Evolutionary conservation across 2,113 vertebrate genomes (phyloP).

Genomic region (Hiodon alosoides): DNA sequence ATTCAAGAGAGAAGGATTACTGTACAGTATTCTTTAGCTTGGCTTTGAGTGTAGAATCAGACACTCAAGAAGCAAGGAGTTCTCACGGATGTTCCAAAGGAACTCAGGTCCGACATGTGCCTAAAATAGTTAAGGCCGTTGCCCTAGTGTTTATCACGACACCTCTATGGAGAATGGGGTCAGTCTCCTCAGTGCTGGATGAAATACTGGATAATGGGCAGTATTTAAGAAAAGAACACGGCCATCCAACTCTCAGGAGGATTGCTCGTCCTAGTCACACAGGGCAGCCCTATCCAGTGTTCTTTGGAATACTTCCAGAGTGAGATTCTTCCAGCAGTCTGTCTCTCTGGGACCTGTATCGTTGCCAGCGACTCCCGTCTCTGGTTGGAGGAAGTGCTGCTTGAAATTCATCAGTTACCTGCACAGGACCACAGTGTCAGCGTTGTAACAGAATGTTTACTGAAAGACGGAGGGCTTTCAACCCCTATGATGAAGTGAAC

Average conservation of each 20-base stretch:
- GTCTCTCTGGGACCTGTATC: neutral
- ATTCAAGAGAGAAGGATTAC: neutral
- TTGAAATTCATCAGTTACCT: neutral
- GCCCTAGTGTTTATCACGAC: constrained; percentile 20
- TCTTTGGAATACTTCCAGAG: too few relatives aligned
- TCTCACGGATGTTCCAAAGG: constrained; percentile 24
- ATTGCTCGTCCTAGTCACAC: too few relatives aligned
- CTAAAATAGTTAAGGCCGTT: constrained; percentile 49
- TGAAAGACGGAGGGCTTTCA: neutral
- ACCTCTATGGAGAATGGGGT: neutral
- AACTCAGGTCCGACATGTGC: constrained; percentile 39
- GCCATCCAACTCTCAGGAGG: too few relatives aligned
- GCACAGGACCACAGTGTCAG: neutral
- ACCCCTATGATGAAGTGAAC: neutral
- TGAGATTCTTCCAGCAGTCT: too few relatives aligned
- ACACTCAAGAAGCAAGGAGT: constrained; percentile 47
- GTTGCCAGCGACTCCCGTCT: too few relatives aligned
- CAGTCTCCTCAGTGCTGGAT: constrained; percentile 1
- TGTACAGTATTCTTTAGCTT: constrained; percentile 20
- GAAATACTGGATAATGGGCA: neutral
- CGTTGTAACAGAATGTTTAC: neutral
- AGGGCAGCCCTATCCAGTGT: too few relatives aligned
- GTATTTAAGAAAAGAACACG: too few relatives aligned
- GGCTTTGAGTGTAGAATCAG: constrained; percentile 37
- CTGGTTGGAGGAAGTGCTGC: neutral